phyloP scores from a whole-genome alignment of 2,797 vertebrate species.

The Esox masquinongy region DNA sequence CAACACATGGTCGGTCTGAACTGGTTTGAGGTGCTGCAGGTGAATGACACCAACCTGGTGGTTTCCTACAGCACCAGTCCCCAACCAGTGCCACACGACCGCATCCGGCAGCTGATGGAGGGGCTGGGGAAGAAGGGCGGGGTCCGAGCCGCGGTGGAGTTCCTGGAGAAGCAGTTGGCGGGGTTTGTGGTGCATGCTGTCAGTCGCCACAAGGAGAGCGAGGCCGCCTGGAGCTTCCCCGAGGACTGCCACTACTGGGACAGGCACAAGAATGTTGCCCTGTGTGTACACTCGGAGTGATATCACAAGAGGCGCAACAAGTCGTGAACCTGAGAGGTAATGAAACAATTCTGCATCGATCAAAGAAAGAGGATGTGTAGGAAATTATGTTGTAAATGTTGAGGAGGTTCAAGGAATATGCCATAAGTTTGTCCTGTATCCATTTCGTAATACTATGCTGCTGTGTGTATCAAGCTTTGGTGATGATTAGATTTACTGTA shows the following conservation, averaged over 20 bases:
- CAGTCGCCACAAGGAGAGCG: conserved; percentile 74
- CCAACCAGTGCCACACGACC: conserved; percentile 62
- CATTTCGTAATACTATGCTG: not conserved
- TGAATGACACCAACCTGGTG: conserved; percentile 69
- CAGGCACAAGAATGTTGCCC: conserved; percentile 71
- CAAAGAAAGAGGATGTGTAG: not conserved
- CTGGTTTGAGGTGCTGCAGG: conserved; percentile 74
- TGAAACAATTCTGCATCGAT: not conserved
- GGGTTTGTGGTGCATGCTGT: conserved; percentile 76
- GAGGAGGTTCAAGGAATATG: not conserved
- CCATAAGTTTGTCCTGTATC: not conserved
- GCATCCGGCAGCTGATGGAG: conserved; percentile 69
- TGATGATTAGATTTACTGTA: not conserved
- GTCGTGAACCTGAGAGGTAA: not conserved
- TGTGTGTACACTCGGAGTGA: conserved; percentile 77
- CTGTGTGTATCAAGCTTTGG: not conserved
- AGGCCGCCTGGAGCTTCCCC: conserved; percentile 73
- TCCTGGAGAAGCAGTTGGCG: conserved; percentile 67
- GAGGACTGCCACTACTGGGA: conserved; percentile 82
- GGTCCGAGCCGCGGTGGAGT: conserved; percentile 65
- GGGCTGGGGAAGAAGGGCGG: conserved; percentile 64
- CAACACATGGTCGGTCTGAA: conserved; percentile 68
- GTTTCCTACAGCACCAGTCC: conserved; percentile 73
- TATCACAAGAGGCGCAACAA: not conserved
- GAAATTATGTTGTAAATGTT: not conserved